Percentiles rank a stretch among this genome's conserved stretches.
These are phyloP conservation scores for Coleophora flavipennella DNA, from an alignment of 2,888 invertebrate genomes.

Conservation along the genomic window DNA sequence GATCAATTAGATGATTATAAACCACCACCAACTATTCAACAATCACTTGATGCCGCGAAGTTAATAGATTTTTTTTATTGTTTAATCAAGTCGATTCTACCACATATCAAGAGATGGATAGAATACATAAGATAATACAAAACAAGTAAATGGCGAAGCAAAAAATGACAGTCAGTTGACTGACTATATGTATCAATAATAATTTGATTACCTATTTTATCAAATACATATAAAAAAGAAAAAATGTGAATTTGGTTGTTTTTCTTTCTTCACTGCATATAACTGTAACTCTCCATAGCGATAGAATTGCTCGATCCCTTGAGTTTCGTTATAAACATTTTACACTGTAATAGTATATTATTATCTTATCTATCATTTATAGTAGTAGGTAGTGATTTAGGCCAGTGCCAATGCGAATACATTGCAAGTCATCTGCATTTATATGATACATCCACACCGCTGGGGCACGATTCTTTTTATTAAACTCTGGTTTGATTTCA, in stretches of 20 bases:
- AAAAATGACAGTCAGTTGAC: not conserved
- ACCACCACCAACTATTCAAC: conserved; percentile 2
- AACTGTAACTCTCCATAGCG: conserved; percentile 4
- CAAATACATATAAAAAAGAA: not conserved
- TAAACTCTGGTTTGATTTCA: too few species aligned
- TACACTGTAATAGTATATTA: too few species aligned
- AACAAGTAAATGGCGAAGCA: conserved; percentile 10
- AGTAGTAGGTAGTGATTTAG: too few species aligned
- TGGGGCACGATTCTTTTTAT: too few species aligned
- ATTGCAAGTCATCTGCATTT: too few species aligned
- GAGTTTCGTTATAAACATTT: not conserved
- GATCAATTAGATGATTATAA: not conserved
- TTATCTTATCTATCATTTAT: too few species aligned
- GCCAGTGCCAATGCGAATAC: too few species aligned
- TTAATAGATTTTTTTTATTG: conserved; percentile 6
- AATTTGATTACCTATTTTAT: too few species aligned
- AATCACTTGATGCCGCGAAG: conserved; percentile 5
- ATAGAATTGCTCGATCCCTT: conserved; percentile 2
- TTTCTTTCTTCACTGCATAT: conserved; percentile 5
- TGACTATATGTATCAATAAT: too few species aligned
- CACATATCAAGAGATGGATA: conserved; percentile 8
- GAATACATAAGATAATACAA: conserved; percentile 4
- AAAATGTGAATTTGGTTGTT: conserved; percentile 2
- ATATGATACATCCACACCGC: too few species aligned
- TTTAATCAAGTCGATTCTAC: conserved; percentile 9